Evolutionary conservation across 2,888 invertebrate species (phyloP), one percentile per base, ranked within the genome.

Genomic region (Amphipyra berbera): DNA sequence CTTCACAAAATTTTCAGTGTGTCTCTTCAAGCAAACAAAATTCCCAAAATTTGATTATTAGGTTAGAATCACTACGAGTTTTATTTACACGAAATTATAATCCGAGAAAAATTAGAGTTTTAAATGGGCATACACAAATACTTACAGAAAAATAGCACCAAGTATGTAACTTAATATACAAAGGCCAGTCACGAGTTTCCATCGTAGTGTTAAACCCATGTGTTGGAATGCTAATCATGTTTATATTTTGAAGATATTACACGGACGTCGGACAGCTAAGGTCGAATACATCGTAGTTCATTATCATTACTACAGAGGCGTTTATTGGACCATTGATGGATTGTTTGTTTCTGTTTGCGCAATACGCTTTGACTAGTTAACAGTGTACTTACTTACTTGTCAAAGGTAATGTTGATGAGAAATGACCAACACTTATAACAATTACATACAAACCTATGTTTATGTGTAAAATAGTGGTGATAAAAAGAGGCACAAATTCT

Each of bases 271-370:
- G 56, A 68, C 61, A 58, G 48, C 10, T 40, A 47, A 63, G 52
- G 75, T 70, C 58, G 8, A 70, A 70, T 44, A 66, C 15, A 49
- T 66, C 37, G 44, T 62, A 42, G 54, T 48, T 70, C 59, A 62
- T 62, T 70, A 65, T 60, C 47, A 61, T 61, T 54, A 50, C 21
- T 15, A 37, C 12, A 41, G 14, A 47, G 2, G 47, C 59, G 15
- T 49, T 61, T 42, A 67, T 42, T 42, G 30, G 38, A 37, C 12
- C 13, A 57, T 15, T 58, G 44, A 53, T 46, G 14, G 14, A 47
- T 62, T 48, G 40, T 56, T 72, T 56, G 37, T 44, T 56, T 37
- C 7, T 14, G 48, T 14, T 50, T 42, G 13, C 48, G 52, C 42
- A 46, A 52, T 33, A 41, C 15, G 7, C 14, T 41, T 45, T 13